Evolutionary conservation across 2,113 vertebrate genomes (phyloP).

Genomic region (Oxygymnocypris stewartii): DNA sequence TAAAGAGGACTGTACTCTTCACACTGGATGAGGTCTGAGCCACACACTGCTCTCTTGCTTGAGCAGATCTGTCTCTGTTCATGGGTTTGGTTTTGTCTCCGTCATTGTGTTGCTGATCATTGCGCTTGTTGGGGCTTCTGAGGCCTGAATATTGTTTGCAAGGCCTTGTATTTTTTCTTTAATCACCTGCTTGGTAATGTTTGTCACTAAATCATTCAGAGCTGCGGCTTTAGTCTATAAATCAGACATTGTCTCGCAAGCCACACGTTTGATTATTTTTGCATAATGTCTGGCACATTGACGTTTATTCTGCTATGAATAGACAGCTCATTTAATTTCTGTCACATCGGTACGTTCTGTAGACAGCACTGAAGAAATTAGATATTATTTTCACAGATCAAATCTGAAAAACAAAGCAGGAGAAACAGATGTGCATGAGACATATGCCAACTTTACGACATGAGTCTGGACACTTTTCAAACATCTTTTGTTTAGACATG

Average conservation of each 20-base stretch:
- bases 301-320: slow-evolving; percentile 1
- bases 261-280: slow-evolving; percentile 25
- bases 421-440: not conserved
- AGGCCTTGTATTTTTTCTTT: not conserved
- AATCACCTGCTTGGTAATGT: not conserved
- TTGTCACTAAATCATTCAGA: slow-evolving; percentile 6
- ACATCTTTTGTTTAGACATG: not conserved
- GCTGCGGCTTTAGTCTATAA: slow-evolving; percentile 2
- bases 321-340: slow-evolving; percentile 19
- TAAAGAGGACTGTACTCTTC: slow-evolving; percentile 52
- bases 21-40: not conserved
- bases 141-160: not conserved
- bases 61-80: not conserved
- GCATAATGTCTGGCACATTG: not conserved
- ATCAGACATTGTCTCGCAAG: not conserved
- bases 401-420: slow-evolving; percentile 4
- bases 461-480: not conserved
- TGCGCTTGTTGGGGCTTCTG: not conserved
- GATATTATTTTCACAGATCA: slow-evolving; percentile 4
- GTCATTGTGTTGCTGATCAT: not conserved
- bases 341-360: not conserved
- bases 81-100: not conserved
- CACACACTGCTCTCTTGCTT: not conserved
- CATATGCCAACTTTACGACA: not conserved
- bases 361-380: not conserved